Conservation (phyloP, 2,113 vertebrate species). For the Pavo muticus region DNA sequence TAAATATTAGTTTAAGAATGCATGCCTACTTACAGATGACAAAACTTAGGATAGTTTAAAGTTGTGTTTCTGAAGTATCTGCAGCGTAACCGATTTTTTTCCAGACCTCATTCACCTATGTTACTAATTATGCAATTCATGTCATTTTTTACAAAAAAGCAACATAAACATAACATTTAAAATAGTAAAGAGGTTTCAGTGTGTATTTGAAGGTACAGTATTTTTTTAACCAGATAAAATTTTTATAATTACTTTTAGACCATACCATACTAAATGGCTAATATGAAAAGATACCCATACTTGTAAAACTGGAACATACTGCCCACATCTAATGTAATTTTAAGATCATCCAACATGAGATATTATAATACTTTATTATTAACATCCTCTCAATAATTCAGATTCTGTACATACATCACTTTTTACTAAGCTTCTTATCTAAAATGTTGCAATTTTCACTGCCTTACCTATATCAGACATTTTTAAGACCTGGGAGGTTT, state of each 20-base stretch:
- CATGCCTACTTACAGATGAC: background rate
- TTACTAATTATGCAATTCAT: background rate
- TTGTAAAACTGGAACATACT: background rate
- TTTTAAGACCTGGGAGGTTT: background rate
- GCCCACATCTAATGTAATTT: background rate
- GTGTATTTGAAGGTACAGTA: background rate
- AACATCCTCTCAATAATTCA: background rate
- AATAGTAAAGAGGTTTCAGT: background rate
- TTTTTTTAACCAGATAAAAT: background rate
- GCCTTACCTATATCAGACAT: background rate
- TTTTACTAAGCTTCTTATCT: background rate
- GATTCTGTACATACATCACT: background rate
- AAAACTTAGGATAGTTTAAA: accelerated
- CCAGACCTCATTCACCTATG: background rate
- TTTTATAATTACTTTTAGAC: background rate
- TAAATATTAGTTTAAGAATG: background rate
- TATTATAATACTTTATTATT: background rate
- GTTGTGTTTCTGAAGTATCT: background rate
- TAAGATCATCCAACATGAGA: background rate
- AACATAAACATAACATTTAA: background rate
- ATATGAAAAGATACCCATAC: background rate
- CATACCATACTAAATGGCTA: background rate
- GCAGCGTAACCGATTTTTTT: background rate
- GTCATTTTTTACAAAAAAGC: background rate
- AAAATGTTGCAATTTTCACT: background rate